Conservation (phyloP, 2,113 vertebrate species). For the Maccullochella peelii region DNA sequence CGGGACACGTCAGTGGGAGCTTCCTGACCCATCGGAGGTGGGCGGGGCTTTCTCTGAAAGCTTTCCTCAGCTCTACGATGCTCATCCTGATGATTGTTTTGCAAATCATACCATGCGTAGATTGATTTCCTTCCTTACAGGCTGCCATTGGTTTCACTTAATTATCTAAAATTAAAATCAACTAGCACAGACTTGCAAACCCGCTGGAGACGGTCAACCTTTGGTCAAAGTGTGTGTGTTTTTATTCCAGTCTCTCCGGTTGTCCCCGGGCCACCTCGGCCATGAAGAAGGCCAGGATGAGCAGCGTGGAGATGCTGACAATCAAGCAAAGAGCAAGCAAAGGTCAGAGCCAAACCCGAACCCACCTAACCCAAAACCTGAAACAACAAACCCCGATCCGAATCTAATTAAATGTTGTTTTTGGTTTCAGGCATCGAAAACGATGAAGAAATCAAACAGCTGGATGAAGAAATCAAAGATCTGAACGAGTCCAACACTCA, state of each 20-base stretch:
- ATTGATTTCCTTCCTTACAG: neutral
- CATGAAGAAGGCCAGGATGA: constrained; percentile 97
- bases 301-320: constrained; percentile 96
- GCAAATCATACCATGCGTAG: neutral
- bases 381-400: accelerated
- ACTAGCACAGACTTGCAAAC: neutral
- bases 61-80: neutral
- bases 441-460: constrained; percentile 97
- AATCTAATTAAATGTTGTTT: neutral
- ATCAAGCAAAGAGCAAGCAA: constrained; percentile 97
- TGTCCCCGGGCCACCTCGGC: constrained; percentile 96
- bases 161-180: neutral
- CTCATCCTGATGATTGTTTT: neutral
- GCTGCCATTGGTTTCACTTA: neutral
- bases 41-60: constrained; percentile 51
- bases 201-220: neutral
- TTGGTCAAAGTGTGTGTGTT: neutral
- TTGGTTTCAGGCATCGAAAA: constrained; percentile 93
- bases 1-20: constrained; percentile 97
- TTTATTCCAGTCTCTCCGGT: constrained; percentile 90
- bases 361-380: accelerated
- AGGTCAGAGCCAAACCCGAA: constrained; percentile 79
- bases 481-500: constrained; percentile 96
- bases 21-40: constrained; percentile 98
- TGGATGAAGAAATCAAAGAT: constrained; percentile 99